A percentile compares a stretch with the other conserved stretches of the same genome.
Evolutionary conservation across 2,888 invertebrate genomes (phyloP).

Genomic region (Xylota sylvarum): DNA sequence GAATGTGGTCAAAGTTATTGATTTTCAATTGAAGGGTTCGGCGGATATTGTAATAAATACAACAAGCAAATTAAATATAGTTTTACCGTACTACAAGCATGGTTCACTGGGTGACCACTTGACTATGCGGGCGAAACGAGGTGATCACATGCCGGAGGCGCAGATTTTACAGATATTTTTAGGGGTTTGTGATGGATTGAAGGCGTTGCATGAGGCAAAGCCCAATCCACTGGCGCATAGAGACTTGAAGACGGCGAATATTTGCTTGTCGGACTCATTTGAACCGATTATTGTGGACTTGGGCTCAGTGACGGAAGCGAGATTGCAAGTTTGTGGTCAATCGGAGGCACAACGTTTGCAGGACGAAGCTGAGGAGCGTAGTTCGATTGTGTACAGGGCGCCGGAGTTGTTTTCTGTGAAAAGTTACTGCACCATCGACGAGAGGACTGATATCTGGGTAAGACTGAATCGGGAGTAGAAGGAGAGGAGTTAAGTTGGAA

Average conservation of each 20-base stretch:
- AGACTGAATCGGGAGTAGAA: constrained; percentile 80
- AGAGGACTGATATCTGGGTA: constrained; percentile 94
- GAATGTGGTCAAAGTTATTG: constrained; percentile 90
- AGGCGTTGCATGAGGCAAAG: constrained; percentile 90
- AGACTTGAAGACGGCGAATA: constrained; percentile 94
- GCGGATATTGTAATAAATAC: constrained; percentile 89
- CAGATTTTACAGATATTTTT: constrained; percentile 89
- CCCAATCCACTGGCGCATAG: constrained; percentile 92
- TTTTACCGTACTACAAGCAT: constrained; percentile 91
- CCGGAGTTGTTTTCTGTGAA: constrained; percentile 95
- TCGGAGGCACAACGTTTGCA: constrained; percentile 90
- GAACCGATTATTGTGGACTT: constrained; percentile 93
- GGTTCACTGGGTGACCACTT: constrained; percentile 91
- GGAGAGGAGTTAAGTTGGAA: not conserved
- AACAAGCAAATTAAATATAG: constrained; percentile 90
- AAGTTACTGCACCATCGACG: constrained; percentile 91
- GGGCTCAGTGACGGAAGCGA: constrained; percentile 89
- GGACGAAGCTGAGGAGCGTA: constrained; percentile 93
- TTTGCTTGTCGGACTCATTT: constrained; percentile 90
- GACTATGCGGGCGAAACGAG: constrained; percentile 86
- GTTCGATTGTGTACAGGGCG: constrained; percentile 94
- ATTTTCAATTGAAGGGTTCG: constrained; percentile 88
- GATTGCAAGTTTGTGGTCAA: constrained; percentile 88
- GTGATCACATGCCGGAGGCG: constrained; percentile 87
- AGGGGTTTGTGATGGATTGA: constrained; percentile 90